These are phyloP conservation scores for Phenganax stokvisi DNA, from an alignment of 92 coral and sea anemone species.

Conservation along the genomic window DNA sequence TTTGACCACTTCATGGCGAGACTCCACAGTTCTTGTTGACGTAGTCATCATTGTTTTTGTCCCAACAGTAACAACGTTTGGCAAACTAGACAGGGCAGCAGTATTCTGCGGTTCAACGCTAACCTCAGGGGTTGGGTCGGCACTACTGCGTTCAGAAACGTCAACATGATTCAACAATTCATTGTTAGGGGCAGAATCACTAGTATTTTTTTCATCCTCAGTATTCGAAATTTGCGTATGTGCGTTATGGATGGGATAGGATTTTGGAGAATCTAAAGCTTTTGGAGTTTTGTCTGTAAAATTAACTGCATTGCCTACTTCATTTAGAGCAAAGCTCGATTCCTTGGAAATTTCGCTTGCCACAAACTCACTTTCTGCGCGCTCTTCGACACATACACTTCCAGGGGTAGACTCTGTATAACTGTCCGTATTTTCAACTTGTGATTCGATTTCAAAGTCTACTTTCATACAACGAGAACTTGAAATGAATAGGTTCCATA, in stretches of 20 bases:
- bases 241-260: neutral
- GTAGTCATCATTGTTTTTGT: conserved; percentile 32
- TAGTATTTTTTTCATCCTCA: neutral
- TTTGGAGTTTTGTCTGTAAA: neutral
- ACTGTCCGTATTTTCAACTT: neutral
- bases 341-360: neutral
- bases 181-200: neutral
- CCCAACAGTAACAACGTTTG: conserved; percentile 32
- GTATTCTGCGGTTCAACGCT: neutral
- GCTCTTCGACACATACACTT: neutral
- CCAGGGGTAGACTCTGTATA: neutral
- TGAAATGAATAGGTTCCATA: neutral
- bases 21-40: conserved; percentile 27
- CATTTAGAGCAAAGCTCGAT: neutral
- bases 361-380: neutral
- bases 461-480: neutral
- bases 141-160: too few relatives aligned
- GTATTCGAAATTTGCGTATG: neutral
- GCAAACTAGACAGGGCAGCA: neutral
- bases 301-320: neutral
- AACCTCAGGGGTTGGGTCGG: neutral
- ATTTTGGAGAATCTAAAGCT: neutral
- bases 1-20: neutral
- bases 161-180: too few relatives aligned
- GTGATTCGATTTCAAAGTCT: neutral